These are phyloP conservation scores for Chrysotoxum bicinctum DNA, from an alignment of 2,888 invertebrate genomes.

Conservation along the genomic window DNA sequence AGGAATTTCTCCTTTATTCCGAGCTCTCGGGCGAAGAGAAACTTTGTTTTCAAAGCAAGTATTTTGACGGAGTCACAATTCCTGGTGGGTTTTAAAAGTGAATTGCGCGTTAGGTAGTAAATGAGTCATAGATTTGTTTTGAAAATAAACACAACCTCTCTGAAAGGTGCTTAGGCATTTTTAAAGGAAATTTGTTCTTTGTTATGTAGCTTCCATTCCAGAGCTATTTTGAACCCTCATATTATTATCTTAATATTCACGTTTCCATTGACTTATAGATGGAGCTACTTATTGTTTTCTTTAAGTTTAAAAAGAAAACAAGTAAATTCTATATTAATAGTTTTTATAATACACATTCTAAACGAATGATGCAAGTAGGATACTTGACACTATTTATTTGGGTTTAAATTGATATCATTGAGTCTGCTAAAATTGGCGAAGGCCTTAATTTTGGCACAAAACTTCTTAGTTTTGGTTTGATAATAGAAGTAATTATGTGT, in stretches of 20 bases:
- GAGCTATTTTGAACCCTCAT: not conserved
- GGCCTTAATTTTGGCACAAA: too few species aligned
- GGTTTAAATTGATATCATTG: too few species aligned
- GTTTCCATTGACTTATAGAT: not conserved
- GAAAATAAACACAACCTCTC: slow-evolving; percentile 9
- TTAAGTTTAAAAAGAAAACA: too few species aligned
- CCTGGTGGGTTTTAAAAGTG: slow-evolving; percentile 21
- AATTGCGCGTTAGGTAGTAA: slow-evolving; percentile 42
- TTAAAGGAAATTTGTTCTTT: not conserved
- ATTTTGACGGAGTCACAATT: slow-evolving; percentile 40
- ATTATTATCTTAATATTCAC: not conserved
- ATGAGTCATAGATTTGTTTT: slow-evolving; percentile 58
- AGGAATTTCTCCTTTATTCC: slow-evolving; percentile 30
- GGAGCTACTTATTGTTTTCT: not conserved
- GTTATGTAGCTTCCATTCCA: not conserved
- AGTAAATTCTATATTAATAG: too few species aligned
- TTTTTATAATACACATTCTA: too few species aligned
- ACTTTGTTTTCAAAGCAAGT: slow-evolving; percentile 54
- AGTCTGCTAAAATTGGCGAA: too few species aligned
- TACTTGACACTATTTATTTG: too few species aligned
- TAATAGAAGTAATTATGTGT: too few species aligned
- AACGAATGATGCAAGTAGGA: too few species aligned
- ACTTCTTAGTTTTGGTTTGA: too few species aligned
- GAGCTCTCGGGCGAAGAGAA: slow-evolving; percentile 25
- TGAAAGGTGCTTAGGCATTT: not conserved